These are phyloP conservation scores for Sogatella furcifera DNA, from an alignment of 1,140 invertebrate species.

Conservation along the genomic window DNA sequence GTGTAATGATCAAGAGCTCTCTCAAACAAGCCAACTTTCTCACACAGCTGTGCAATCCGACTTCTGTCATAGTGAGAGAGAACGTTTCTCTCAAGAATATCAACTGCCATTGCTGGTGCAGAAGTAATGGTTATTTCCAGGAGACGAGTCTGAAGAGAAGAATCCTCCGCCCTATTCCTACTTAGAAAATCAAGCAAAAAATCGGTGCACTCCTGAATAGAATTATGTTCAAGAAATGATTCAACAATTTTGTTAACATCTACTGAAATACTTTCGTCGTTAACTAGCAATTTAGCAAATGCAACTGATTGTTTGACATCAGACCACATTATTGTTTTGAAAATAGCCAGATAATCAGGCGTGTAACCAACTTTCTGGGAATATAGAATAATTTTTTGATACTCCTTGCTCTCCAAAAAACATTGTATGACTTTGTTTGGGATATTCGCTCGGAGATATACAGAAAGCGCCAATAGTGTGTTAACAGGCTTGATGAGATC, in stretches of 20 bases:
- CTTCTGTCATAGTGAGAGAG: slow-evolving; percentile 97
- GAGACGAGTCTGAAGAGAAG: slow-evolving; percentile 87
- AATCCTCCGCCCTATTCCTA: slow-evolving; percentile 91
- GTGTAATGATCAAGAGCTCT: slow-evolving; percentile 83
- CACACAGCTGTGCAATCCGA: slow-evolving; percentile 95
- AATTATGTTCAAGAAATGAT: slow-evolving; percentile 97
- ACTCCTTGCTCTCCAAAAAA: slow-evolving; percentile 98
- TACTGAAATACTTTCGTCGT: slow-evolving; percentile 91
- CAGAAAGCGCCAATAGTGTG: slow-evolving; percentile 90
- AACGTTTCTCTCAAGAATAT: slow-evolving; percentile 97
- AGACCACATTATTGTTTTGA: slow-evolving; percentile 92
- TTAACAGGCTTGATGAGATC: slow-evolving; percentile 91
- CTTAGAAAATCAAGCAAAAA: slow-evolving; percentile 95
- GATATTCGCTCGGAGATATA: slow-evolving; percentile 94
- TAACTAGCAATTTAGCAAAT: slow-evolving; percentile 89
- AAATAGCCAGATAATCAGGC: slow-evolving; percentile 91
- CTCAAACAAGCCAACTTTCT: slow-evolving; percentile 94
- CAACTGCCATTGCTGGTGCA: slow-evolving; percentile 97
- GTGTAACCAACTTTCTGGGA: slow-evolving; percentile 98
- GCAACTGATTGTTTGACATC: slow-evolving; percentile 87
- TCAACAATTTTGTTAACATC: slow-evolving; percentile 98
- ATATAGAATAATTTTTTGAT: slow-evolving; percentile 97
- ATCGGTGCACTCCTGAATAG: slow-evolving; percentile 96
- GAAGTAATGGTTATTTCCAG: slow-evolving; percentile 98
- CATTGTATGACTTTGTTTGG: slow-evolving; percentile 98